A percentile compares a stretch with the other conserved stretches of the same genome.
phyloP scores from a whole-genome alignment of 2,797 vertebrate species.

The Tenualosa thibaudeaui region DNA sequence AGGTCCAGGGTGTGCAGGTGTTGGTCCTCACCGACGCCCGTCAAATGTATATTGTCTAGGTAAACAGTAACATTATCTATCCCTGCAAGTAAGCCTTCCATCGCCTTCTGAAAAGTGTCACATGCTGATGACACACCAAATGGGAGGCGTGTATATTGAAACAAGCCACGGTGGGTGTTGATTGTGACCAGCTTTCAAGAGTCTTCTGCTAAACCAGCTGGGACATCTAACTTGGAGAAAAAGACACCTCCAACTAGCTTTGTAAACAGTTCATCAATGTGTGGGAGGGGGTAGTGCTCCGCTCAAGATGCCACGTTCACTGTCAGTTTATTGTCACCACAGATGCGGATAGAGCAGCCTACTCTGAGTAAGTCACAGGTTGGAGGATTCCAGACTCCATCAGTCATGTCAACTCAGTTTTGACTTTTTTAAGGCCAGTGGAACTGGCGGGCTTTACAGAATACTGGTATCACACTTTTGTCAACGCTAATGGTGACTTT shows the following conservation, averaged over 20 bases:
- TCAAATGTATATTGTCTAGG: neutral
- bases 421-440: slow-evolving; percentile 1
- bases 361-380: neutral
- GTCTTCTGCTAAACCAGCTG: neutral
- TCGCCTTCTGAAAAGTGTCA: slow-evolving; percentile 20
- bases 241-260: neutral
- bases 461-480: neutral
- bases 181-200: neutral
- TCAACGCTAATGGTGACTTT: neutral
- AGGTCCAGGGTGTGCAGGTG: slow-evolving; percentile 23
- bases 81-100: slow-evolving; percentile 11
- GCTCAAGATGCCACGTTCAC: no score
- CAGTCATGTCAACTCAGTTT: neutral
- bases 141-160: neutral
- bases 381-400: neutral
- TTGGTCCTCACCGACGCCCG: neutral
- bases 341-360: neutral
- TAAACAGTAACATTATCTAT: slow-evolving; percentile 11
- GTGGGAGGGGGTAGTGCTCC: neutral
- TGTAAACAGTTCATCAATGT: neutral
- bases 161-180: slow-evolving; percentile 3
- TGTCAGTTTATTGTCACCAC: no score
- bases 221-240: neutral
- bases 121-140: neutral
- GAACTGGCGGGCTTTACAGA: slow-evolving; percentile 24